These are phyloP conservation scores for Apocrypta bakeri DNA, from an alignment of 1,140 invertebrate species.

Conservation along the genomic window DNA sequence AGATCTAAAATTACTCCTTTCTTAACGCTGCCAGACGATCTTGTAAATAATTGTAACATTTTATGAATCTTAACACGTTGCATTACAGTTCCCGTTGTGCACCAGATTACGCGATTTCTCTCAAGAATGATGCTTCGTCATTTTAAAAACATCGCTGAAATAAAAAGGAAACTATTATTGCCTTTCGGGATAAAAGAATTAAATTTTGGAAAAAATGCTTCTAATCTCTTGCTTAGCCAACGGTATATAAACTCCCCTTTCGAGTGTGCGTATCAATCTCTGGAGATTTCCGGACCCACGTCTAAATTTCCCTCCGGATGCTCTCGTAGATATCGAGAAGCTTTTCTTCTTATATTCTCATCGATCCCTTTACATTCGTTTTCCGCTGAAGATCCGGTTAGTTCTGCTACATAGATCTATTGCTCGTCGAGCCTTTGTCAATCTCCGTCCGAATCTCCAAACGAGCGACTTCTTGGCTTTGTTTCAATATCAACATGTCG, in stretches of 20 bases:
- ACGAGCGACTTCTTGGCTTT: background rate
- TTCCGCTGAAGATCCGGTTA: constrained; percentile 3
- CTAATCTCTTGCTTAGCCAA: background rate
- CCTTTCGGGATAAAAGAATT: constrained; percentile 32
- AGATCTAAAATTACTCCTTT: background rate
- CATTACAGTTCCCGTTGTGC: background rate
- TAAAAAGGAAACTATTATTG: too few species aligned
- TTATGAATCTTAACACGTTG: too few species aligned
- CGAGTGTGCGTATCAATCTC: background rate
- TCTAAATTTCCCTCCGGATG: constrained; percentile 38
- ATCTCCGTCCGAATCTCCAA: constrained; percentile 31
- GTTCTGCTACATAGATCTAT: background rate
- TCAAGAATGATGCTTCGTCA: too few species aligned
- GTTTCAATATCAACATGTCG: background rate
- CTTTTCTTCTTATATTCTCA: background rate
- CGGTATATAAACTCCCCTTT: background rate
- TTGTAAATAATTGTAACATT: too few species aligned
- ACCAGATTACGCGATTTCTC: background rate
- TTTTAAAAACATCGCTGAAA: background rate
- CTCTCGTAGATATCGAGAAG: background rate
- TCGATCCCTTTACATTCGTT: background rate
- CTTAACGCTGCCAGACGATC: background rate
- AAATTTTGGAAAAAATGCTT: constrained; percentile 29
- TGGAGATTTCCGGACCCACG: constrained; percentile 6
- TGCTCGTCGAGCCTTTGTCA: constrained; percentile 25